A percentile compares a stretch with the other conserved stretches of the same genome.
These are phyloP conservation scores for Invenusta paracnida DNA, from an alignment of 2,888 invertebrate genomes.

Conservation along the genomic window DNA sequence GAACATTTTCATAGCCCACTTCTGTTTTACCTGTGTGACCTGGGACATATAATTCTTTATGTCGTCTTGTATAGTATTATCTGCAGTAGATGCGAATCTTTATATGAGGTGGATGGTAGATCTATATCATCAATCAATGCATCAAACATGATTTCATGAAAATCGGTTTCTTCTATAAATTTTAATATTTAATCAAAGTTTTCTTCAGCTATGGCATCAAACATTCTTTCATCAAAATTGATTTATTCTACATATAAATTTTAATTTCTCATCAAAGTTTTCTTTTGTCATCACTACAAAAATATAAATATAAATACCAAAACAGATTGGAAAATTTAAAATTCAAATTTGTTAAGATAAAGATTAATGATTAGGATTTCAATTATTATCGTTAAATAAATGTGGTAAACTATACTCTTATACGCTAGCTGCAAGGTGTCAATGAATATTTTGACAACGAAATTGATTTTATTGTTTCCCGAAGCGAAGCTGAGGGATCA, in stretches of 20 bases:
- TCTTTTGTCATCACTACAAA: no score
- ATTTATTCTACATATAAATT: no score
- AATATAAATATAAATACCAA: background rate
- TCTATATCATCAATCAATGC: background rate
- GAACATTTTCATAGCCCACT: background rate
- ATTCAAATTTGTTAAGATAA: background rate
- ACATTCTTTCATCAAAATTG: no score
- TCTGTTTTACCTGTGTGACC: conserved; percentile 12
- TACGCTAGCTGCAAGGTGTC: no score
- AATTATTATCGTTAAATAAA: conserved; percentile 2
- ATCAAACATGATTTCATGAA: background rate
- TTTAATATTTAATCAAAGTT: background rate
- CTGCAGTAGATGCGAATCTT: background rate
- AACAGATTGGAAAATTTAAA: conserved; percentile 9
- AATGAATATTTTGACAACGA: no score
- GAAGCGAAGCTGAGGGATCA: no score
- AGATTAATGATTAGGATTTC: background rate
- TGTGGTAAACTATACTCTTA: conserved; percentile 12
- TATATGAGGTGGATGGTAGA: conserved; percentile 8
- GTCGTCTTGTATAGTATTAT: conserved; percentile 3
- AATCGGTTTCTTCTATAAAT: conserved; percentile 22
- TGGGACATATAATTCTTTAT: background rate
- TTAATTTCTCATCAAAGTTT: no score
- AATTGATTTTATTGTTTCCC: no score
- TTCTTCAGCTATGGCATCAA: no score